Evolutionary conservation across 2,888 invertebrate species (phyloP).

Genomic region (Hydrotaea cyrtoneurina): DNA sequence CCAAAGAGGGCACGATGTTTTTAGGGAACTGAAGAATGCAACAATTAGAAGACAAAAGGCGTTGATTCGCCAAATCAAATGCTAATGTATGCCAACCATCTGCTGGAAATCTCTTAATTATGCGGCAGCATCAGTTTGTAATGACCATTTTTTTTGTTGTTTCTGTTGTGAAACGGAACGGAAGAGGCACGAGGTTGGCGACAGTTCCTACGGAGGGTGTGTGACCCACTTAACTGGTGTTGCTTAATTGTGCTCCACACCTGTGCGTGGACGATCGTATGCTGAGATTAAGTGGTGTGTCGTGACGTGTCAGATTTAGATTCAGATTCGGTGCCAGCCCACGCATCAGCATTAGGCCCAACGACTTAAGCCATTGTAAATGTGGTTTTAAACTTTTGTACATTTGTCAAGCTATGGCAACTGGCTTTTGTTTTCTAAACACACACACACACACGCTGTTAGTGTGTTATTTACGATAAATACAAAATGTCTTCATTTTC

Average conservation of each 20-base stretch:
- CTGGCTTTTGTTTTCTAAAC: conserved; percentile 14
- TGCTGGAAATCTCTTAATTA: conserved; percentile 2
- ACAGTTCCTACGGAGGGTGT: too few relatives aligned
- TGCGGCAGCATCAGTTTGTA: conserved; percentile 6
- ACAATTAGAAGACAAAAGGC: not conserved
- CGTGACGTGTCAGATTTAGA: too few relatives aligned
- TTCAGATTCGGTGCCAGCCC: not conserved
- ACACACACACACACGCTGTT: not conserved
- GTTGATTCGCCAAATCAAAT: conserved; percentile 5
- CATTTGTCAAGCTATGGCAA: conserved; percentile 43
- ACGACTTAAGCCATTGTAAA: not conserved
- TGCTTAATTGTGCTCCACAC: conserved; percentile 13
- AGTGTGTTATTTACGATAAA: not conserved
- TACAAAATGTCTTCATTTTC: conserved; percentile 42
- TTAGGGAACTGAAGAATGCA: not conserved
- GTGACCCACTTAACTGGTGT: not conserved
- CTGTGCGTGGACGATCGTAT: conserved; percentile 14
- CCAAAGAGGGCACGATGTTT: not conserved
- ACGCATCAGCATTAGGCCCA: not conserved
- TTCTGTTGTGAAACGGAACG: not conserved
- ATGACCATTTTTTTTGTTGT: not conserved
- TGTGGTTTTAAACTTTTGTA: conserved; percentile 27
- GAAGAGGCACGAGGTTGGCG: not conserved
- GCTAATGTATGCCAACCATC: not conserved
- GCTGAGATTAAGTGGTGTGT: not conserved